Conservation (phyloP, 2,797 vertebrate species). For the Mormyrops attenuatus region DNA sequence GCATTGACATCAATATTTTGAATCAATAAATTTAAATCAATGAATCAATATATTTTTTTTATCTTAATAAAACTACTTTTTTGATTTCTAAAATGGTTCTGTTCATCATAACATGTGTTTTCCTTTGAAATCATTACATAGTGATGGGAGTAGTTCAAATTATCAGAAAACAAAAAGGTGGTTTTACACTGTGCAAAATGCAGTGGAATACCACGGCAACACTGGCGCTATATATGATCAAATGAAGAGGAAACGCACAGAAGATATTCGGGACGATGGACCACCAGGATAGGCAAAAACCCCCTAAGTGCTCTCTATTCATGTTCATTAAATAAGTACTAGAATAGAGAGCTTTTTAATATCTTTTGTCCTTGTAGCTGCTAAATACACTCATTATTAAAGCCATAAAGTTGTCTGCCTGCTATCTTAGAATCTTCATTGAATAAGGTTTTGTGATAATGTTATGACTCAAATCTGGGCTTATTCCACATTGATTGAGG, state of each 20-base stretch:
- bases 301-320: neutral
- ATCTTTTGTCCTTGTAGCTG: neutral
- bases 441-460: neutral
- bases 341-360: neutral
- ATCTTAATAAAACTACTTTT: neutral
- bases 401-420: neutral
- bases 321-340: neutral
- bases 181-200: neutral
- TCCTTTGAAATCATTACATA: neutral
- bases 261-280: neutral
- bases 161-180: neutral
- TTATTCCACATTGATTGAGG: neutral
- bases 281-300: neutral
- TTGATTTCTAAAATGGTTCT: neutral
- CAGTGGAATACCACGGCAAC: neutral
- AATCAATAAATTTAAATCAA: neutral
- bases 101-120: neutral
- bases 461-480: neutral
- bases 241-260: neutral
- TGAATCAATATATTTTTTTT: neutral
- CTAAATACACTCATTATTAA: neutral
- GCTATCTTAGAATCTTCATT: neutral
- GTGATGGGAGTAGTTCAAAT: neutral
- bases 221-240: neutral
- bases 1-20: neutral